A percentile compares a stretch with the other conserved stretches of the same genome.
phyloP scores from a whole-genome alignment of 30 jellyfish, hydroid and myxozoan species.

The Kudoa iwatai region DNA sequence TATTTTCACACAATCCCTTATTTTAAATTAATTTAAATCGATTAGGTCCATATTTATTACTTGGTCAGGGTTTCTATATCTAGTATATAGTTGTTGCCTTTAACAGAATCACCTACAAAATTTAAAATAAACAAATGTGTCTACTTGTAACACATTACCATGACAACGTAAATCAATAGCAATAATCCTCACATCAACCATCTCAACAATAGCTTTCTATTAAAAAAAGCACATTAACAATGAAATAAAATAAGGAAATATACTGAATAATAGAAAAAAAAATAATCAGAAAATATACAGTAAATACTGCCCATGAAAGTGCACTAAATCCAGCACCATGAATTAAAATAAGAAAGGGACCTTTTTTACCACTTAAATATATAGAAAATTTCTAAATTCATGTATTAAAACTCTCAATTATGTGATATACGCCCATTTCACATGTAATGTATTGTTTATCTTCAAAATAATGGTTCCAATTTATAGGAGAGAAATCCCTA shows the following conservation, averaged over 20 bases:
- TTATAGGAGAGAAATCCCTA: too few relatives aligned
- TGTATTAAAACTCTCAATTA: too few relatives aligned
- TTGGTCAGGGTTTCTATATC: constrained; percentile 31
- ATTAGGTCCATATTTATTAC: constrained; percentile 3
- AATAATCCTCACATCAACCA: constrained; percentile 14
- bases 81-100: constrained; percentile 13
- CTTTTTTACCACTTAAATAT: constrained; percentile 25
- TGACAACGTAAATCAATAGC: constrained; percentile 69
- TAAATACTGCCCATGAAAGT: constrained; percentile 66
- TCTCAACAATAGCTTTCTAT: constrained; percentile 11
- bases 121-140: not conserved
- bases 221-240: too few relatives aligned
- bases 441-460: too few relatives aligned
- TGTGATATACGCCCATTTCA: too few relatives aligned
- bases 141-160: constrained; percentile 8
- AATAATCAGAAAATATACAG: constrained; percentile 15
- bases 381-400: constrained; percentile 14
- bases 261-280: too few relatives aligned
- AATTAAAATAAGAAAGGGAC: constrained; percentile 29
- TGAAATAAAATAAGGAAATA: not conserved
- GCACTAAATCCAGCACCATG: constrained; percentile 97
- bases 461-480: too few relatives aligned
- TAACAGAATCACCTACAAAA: constrained; percentile 16
- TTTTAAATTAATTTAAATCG: not conserved
- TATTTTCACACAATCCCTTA: constrained; percentile 38